A percentile compares a stretch with the other conserved stretches of the same genome.
These are phyloP conservation scores for Pteropus rufus DNA, from an alignment of 2,797 vertebrate species.

Conservation along the genomic window DNA sequence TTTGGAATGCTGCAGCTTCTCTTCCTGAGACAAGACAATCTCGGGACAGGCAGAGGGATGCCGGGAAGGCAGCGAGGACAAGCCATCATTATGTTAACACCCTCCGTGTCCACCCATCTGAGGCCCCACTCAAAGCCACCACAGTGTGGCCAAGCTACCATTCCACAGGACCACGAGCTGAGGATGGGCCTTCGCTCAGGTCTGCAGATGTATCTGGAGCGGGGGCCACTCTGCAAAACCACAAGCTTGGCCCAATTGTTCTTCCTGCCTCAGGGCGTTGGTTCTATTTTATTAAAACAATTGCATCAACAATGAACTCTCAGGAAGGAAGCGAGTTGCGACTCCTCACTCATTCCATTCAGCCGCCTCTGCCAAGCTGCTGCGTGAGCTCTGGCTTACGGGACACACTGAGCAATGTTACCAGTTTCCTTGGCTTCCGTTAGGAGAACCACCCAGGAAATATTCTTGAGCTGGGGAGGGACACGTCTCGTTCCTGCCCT, in stretches of 20 bases:
- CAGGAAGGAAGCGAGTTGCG: neutral
- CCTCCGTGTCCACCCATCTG: accelerated
- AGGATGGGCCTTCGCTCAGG: accelerated
- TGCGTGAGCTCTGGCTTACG: neutral
- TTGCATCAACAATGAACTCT: neutral
- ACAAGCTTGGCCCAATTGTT: neutral
- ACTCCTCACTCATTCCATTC: neutral
- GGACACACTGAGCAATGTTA: neutral
- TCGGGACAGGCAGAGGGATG: neutral
- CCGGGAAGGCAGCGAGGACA: neutral
- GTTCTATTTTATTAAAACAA: neutral
- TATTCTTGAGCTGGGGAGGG: neutral
- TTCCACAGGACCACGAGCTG: neutral
- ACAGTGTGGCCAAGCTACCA: accelerated
- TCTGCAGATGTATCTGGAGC: neutral
- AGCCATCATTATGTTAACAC: neutral
- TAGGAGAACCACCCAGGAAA: neutral
- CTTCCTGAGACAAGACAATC: neutral
- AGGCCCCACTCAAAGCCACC: neutral
- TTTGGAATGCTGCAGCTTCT: neutral
- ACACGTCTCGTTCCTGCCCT: neutral
- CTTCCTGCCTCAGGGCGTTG: neutral
- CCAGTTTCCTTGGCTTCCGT: neutral
- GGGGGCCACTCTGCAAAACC: neutral
- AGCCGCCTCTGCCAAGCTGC: neutral